Conservation (phyloP, 2,888 invertebrate genomes). For the Biston betularia region DNA sequence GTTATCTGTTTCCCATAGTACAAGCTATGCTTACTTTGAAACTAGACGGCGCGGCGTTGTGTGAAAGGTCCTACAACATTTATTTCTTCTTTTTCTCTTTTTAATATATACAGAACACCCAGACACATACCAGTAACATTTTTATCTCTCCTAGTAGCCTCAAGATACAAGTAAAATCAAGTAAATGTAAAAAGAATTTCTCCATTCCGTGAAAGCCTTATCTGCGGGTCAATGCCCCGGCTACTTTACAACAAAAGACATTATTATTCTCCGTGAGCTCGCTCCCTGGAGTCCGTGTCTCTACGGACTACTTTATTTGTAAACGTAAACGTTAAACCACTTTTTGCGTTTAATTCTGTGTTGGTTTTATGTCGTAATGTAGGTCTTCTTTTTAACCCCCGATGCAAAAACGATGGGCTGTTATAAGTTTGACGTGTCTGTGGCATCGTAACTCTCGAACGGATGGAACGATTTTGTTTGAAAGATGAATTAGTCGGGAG, state of each 20-base stretch:
- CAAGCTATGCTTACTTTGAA: no score
- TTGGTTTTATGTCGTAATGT: not conserved
- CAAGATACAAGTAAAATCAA: constrained; percentile 15
- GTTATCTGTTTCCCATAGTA: no score
- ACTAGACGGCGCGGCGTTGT: no score
- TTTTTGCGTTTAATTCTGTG: not conserved
- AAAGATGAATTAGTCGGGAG: no score
- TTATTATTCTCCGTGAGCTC: constrained; percentile 35
- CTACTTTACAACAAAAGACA: constrained; percentile 31
- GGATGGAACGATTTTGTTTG: no score
- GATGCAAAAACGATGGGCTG: no score
- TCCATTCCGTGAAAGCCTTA: constrained; percentile 25
- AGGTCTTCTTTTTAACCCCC: no score
- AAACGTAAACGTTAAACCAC: constrained; percentile 1
- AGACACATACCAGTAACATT: not conserved
- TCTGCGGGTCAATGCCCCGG: constrained; percentile 34
- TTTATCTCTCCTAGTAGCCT: not conserved
- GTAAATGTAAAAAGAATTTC: constrained; percentile 23
- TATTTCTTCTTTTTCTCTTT: not conserved
- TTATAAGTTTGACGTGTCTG: no score
- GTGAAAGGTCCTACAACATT: no score
- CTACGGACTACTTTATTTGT: constrained; percentile 17
- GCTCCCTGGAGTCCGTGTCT: constrained; percentile 7
- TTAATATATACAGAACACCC: no score
- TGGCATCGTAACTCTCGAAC: no score